Evolutionary conservation across 2,113 vertebrate genomes (phyloP), one percentile per base, ranked within the genome.

Genomic region (Cyprinus carpio): DNA sequence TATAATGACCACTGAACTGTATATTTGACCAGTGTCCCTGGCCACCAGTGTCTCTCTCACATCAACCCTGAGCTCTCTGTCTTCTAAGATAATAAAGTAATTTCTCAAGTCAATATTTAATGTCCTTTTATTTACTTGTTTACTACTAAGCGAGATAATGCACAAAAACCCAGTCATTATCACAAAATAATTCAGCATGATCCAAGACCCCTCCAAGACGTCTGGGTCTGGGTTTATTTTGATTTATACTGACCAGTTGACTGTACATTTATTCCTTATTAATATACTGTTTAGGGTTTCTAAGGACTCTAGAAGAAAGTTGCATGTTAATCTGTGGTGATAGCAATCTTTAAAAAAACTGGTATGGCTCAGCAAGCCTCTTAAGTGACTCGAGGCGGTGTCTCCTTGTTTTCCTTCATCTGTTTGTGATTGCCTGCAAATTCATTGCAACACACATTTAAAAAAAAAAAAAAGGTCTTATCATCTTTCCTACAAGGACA

Each of bases 341-440:
- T 75, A 49, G 72, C 7, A n/a, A 75, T 75, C 72, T 49, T 75
- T 49, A 29, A 40, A 79, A 51, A 79, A 79, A 25, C 18, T 77
- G 29, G 75, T 34, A 77, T 58, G 18, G 51, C 29, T 25, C 11
- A 27, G 29, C 34, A 80, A 27, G 56, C 67, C 16, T 54, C 31
- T 78, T 37, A 34, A 25, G 27, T 76, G 43, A 67, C 40, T 76
- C 75, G 58, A 40, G 72, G 37, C 58, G 6, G 29, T n/a, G 43
- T 84, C 34, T 56, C 25, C 64, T 34, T 56, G 23, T 82, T 71
- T 65, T 74, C 29, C 18, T 64, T 82, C 67, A 82, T 69, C 67
- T 62, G 64, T 60, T 86, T 76, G 20, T 34, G 34, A 86, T 86
- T 62, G 81, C 37, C 54, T 69, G 27, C 15, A 25, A 58, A 46